Evolutionary conservation across 2,113 vertebrate genomes (phyloP).

Genomic region (Lipophrys pholis): DNA sequence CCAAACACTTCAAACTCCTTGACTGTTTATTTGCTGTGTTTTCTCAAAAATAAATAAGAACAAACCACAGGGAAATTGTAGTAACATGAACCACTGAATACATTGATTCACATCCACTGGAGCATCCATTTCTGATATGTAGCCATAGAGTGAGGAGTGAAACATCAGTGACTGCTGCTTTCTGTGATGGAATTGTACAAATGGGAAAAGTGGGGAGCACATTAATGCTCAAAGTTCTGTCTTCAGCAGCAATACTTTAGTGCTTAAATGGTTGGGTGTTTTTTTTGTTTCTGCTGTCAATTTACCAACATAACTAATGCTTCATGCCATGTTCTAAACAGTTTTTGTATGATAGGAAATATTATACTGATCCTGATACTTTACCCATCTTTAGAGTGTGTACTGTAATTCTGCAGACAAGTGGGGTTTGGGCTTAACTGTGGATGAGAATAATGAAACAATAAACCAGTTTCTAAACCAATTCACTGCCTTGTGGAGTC

Average conservation of each 20-base stretch:
- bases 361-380: background rate
- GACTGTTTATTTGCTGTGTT: slow-evolving; percentile 6
- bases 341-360: background rate
- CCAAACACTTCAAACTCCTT: slow-evolving; percentile 10
- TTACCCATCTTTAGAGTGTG: background rate
- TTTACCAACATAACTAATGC: background rate
- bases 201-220: background rate
- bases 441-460: slow-evolving; percentile 17
- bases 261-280: background rate
- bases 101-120: background rate
- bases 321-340: background rate
- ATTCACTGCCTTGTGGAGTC: slow-evolving; percentile 10
- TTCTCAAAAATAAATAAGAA: background rate
- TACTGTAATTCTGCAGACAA: background rate
- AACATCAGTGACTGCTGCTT: background rate
- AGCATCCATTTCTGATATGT: background rate
- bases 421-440: slow-evolving; percentile 2
- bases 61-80: background rate
- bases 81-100: background rate
- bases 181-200: background rate
- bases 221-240: background rate
- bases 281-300: background rate
- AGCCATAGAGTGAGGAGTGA: background rate
- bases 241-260: background rate
- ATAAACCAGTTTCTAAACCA: slow-evolving; percentile 9